Evolutionary conservation across 2,888 invertebrate genomes (phyloP).

Genomic region (Reticulitermes lucifugus): DNA sequence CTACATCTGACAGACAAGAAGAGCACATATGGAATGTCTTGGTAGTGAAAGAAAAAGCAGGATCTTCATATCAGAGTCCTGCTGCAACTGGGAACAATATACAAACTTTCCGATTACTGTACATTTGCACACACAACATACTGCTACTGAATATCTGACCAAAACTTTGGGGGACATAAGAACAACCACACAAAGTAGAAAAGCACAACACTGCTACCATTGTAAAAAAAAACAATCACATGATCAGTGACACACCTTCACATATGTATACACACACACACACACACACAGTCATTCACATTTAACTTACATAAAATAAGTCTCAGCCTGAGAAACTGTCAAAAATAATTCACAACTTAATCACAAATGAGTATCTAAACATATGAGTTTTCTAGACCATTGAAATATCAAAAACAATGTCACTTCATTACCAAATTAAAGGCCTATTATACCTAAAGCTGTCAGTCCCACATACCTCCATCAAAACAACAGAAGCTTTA

Average conservation of each 20-base stretch:
- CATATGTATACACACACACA: background rate
- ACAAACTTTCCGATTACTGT: background rate
- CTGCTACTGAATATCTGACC: background rate
- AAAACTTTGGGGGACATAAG: background rate
- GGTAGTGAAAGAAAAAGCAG: background rate
- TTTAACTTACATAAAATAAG: conserved; percentile 31
- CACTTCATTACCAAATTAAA: conserved; percentile 22
- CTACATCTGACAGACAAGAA: conserved; percentile 26
- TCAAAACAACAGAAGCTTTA: background rate
- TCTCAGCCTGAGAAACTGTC: conserved; percentile 17
- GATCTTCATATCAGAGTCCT: background rate
- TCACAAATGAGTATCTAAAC: background rate
- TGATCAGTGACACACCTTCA: background rate
- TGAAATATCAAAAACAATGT: conserved; percentile 9
- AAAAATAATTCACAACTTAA: conserved; percentile 8
- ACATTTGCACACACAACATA: background rate
- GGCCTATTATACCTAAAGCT: conserved; percentile 10
- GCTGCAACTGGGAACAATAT: background rate
- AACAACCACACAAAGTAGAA: conserved; percentile 35
- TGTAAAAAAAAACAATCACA: background rate
- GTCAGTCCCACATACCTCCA: background rate
- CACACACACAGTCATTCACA: background rate
- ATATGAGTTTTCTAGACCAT: background rate
- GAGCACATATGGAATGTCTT: conserved; percentile 33
- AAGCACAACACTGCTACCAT: conserved; percentile 27